Conservation (phyloP, 92 coral and sea anemone species). For the Epizoanthus illoricatus region DNA sequence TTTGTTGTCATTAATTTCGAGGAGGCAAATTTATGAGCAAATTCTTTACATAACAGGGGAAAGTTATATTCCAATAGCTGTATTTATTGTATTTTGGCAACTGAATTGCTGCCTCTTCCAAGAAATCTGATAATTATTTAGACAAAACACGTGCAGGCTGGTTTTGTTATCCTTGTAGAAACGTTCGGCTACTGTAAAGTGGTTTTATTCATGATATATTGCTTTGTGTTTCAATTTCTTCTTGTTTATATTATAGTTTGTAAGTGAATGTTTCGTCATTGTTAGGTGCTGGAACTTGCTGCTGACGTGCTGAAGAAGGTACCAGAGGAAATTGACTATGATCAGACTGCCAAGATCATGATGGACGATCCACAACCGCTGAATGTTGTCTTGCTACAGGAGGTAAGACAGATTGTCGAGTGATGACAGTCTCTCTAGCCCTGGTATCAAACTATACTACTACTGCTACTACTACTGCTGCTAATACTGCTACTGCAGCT, state of each 20-base stretch:
- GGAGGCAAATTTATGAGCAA: too few species aligned
- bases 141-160: too few species aligned
- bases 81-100: too few species aligned
- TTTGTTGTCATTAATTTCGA: too few species aligned
- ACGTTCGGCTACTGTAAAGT: neutral
- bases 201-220: neutral
- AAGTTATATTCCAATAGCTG: too few species aligned
- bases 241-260: neutral
- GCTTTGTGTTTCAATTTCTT: neutral
- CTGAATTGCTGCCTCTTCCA: too few species aligned
- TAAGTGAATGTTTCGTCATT: neutral
- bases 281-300: constrained; percentile 90
- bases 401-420: constrained; percentile 45
- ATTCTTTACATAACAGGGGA: too few species aligned
- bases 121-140: too few species aligned
- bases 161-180: too few species aligned
- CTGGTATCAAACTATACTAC: too few species aligned
- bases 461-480: neutral
- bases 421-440: neutral
- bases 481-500: too few species aligned
- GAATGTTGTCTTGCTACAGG: constrained; percentile 87
- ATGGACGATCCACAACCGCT: constrained; percentile 89
- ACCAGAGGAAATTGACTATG: constrained; percentile 96
- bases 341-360: constrained; percentile 98
- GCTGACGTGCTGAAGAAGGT: constrained; percentile 95